phyloP scores from a whole-genome alignment of 1,140 invertebrate genomes.

The Streblospio benedicti region DNA sequence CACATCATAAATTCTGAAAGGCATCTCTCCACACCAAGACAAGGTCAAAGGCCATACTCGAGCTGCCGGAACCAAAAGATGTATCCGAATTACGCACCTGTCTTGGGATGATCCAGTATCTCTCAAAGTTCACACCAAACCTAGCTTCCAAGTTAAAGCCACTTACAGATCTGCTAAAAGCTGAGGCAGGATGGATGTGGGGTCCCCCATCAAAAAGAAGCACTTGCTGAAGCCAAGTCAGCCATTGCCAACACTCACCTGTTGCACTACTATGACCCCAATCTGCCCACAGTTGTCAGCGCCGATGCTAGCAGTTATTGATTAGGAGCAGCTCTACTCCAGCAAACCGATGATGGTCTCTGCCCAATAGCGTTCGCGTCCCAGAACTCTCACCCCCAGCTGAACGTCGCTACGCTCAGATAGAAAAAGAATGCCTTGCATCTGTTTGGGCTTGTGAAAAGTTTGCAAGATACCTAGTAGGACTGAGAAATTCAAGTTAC shows the following conservation, averaged over 20 bases:
- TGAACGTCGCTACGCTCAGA: constrained; percentile 27
- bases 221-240: no score
- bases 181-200: no score
- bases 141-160: no score
- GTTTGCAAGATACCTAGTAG: constrained; percentile 49
- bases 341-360: constrained; percentile 11
- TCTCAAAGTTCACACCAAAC: no score
- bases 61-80: no score
- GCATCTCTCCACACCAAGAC: no score
- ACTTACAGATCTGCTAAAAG: no score
- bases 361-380: constrained; percentile 24
- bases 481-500: constrained; percentile 29
- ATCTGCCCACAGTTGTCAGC: constrained; percentile 14
- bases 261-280: constrained; percentile 20
- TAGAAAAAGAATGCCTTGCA: constrained; percentile 21
- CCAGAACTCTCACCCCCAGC: constrained; percentile 18
- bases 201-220: no score
- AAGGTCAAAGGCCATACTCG: no score
- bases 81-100: no score
- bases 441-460: constrained; percentile 39
- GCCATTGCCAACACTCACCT: no score
- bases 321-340: constrained; percentile 19
- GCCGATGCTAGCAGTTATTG: constrained; percentile 22
- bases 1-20: not conserved
- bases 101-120: no score